A percentile compares a stretch with the other conserved stretches of the same genome.
These are phyloP conservation scores for Automeris io DNA, from an alignment of 2,888 invertebrate species.

Conservation along the genomic window DNA sequence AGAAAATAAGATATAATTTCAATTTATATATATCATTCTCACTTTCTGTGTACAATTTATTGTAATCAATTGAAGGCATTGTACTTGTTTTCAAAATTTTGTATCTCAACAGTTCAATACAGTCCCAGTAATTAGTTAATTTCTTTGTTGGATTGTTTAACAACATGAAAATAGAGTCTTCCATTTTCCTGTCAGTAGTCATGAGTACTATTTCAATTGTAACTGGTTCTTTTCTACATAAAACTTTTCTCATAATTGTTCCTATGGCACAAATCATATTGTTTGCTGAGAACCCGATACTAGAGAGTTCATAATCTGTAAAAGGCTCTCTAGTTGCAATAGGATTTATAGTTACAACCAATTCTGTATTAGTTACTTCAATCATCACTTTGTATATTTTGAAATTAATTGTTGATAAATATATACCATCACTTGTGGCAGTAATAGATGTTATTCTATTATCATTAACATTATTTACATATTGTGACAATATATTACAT, in stretches of 20 bases:
- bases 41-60: constrained; percentile 30
- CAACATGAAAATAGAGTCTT: constrained; percentile 28
- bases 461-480: constrained; percentile 49
- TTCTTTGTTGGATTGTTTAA: constrained; percentile 40
- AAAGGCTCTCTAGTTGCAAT: constrained; percentile 36
- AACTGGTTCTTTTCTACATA: constrained; percentile 36
- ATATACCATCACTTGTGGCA: constrained; percentile 25
- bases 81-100: constrained; percentile 42
- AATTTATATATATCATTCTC: constrained; percentile 39
- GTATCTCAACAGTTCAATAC: constrained; percentile 46
- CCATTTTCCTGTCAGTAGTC: constrained; percentile 22
- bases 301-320: constrained; percentile 36
- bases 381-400: constrained; percentile 40
- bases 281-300: constrained; percentile 39
- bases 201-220: constrained; percentile 42
- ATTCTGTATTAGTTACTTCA: constrained; percentile 12
- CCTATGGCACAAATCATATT: constrained; percentile 33
- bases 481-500: constrained; percentile 34
- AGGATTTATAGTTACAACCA: constrained; percentile 24
- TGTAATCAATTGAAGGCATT: constrained; percentile 37
- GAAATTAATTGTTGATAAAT: constrained; percentile 40
- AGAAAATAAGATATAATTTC: constrained; percentile 47
- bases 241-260: constrained; percentile 37
- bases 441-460: constrained; percentile 41
- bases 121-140: constrained; percentile 48